A percentile compares a stretch with the other conserved stretches of the same genome.
Conservation (phyloP, 2,888 invertebrate genomes). For the Lasioglossum vierecki region DNA sequence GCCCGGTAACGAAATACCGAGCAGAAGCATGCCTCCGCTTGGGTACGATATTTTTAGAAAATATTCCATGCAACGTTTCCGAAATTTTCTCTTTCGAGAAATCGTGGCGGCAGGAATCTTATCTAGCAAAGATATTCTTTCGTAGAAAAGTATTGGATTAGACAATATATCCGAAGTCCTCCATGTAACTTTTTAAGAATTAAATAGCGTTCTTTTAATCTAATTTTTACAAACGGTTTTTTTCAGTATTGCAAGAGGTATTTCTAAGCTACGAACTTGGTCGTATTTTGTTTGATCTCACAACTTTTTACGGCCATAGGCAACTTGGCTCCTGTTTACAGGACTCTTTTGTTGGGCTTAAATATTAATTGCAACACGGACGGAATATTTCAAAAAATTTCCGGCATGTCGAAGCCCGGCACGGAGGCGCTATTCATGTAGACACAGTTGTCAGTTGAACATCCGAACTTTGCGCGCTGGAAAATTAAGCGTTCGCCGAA, state of each 20-base stretch:
- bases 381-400: not conserved
- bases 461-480: not conserved
- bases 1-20: not conserved
- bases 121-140: too few species aligned
- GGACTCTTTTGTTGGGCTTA: not conserved
- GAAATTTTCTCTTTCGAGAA: not conserved
- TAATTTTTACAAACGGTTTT: too few species aligned
- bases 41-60: not conserved
- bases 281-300: too few species aligned
- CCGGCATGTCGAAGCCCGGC: not conserved
- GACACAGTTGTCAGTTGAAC: slow-evolving; percentile 9
- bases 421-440: not conserved
- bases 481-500: not conserved
- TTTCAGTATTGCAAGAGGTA: too few species aligned
- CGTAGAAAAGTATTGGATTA: too few species aligned
- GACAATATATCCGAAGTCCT: too few species aligned
- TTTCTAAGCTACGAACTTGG: too few species aligned
- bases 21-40: not conserved
- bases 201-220: too few species aligned
- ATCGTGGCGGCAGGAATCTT: not conserved
- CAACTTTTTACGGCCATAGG: too few species aligned
- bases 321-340: too few species aligned
- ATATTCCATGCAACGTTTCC: not conserved
- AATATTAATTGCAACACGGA: not conserved
- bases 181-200: too few species aligned